phyloP scores from a whole-genome alignment of 2,797 vertebrate genomes.

The Carapus acus region DNA sequence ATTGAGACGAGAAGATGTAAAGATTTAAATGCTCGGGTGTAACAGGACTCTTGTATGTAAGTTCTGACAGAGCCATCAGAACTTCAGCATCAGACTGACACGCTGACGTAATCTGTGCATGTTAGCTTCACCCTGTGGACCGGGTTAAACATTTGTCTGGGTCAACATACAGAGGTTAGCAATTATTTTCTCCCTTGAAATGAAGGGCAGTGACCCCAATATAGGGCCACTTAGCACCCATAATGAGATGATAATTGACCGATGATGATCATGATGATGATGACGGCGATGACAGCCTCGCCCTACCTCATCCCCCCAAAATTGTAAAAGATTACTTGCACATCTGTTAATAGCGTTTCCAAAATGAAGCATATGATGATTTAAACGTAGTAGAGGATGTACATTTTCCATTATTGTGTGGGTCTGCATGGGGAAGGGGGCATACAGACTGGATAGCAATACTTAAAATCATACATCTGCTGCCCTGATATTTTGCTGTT shows the following conservation, averaged over 20 bases:
- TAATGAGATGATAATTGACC: slow-evolving; percentile 84
- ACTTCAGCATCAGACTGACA: slow-evolving; percentile 2
- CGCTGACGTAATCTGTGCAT: slow-evolving; percentile 7
- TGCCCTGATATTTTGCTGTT: slow-evolving; percentile 49
- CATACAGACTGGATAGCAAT: slow-evolving; percentile 50
- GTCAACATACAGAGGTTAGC: slow-evolving; percentile 72
- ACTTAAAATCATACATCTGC: slow-evolving; percentile 63
- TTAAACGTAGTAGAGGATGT: too few relatives aligned
- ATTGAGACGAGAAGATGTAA: too few relatives aligned
- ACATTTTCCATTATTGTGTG: too few relatives aligned
- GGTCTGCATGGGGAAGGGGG: slow-evolving; percentile 19
- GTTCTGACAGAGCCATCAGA: slow-evolving; percentile 17
- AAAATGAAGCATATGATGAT: slow-evolving; percentile 28
- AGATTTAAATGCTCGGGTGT: too few relatives aligned
- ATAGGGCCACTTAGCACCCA: slow-evolving; percentile 77
- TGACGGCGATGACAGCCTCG: slow-evolving; percentile 38
- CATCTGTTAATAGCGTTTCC: slow-evolving; percentile 66
- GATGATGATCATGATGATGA: too few relatives aligned
- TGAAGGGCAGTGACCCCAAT: slow-evolving; percentile 86
- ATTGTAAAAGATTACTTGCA: slow-evolving; percentile 68
- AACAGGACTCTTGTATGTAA: too few relatives aligned
- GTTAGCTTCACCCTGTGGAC: slow-evolving; percentile 47
- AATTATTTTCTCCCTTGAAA: slow-evolving; percentile 79
- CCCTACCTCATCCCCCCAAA: slow-evolving; percentile 19
- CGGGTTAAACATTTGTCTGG: slow-evolving; percentile 67